Evolutionary conservation across 1,140 invertebrate genomes (phyloP).

Genomic region (Sesamia nonagrioides): DNA sequence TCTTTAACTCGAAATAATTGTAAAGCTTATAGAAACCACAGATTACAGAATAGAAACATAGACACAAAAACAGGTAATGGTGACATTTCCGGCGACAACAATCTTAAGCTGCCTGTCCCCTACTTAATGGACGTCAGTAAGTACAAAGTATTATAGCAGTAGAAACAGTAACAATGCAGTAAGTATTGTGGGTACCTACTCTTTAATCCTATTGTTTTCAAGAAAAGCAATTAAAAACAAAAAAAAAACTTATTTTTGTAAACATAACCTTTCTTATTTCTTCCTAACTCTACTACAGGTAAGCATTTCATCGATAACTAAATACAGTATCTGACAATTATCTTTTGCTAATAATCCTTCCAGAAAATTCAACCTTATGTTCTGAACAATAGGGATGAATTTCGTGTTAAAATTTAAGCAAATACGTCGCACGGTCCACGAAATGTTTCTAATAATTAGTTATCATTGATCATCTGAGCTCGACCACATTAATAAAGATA

Average conservation of each 20-base stretch:
- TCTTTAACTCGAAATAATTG: too few relatives aligned
- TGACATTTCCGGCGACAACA: background rate
- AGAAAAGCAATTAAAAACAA: conserved; percentile 8
- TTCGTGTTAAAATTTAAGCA: conserved; percentile 37
- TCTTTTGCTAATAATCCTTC: conserved; percentile 68
- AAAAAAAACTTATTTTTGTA: conserved; percentile 39
- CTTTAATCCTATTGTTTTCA: conserved; percentile 11
- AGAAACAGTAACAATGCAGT: background rate
- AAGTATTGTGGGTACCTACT: too few relatives aligned
- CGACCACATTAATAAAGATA: conserved; percentile 87
- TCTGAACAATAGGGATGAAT: conserved; percentile 54
- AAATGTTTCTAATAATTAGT: conserved; percentile 87
- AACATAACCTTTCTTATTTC: conserved; percentile 66
- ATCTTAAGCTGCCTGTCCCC: background rate
- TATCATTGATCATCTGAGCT: conserved; percentile 86
- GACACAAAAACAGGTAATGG: too few relatives aligned
- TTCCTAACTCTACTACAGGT: conserved; percentile 71
- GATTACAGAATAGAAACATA: too few relatives aligned
- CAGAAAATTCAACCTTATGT: conserved; percentile 54
- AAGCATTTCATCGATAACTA: conserved; percentile 80
- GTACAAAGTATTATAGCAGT: conserved; percentile 10
- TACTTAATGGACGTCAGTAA: background rate
- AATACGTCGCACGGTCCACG: conserved; percentile 77
- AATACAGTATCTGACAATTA: conserved; percentile 84
- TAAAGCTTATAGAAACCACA: too few relatives aligned